A percentile compares a stretch with the other conserved stretches of the same genome.
These are phyloP conservation scores for Chrysogorgia sp. DNA, from an alignment of 92 coral and sea anemone species.

Conservation along the genomic window DNA sequence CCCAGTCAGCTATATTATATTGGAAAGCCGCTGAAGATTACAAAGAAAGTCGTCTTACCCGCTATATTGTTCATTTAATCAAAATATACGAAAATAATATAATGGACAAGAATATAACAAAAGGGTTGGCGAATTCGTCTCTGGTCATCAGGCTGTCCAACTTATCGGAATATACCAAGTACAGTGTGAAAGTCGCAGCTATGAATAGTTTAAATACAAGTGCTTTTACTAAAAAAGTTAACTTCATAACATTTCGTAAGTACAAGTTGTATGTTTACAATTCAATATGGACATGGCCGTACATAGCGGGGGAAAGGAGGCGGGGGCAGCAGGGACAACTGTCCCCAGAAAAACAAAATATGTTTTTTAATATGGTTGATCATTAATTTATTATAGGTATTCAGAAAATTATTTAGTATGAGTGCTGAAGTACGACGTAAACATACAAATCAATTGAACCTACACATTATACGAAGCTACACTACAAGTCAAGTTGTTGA, in stretches of 20 bases:
- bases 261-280: background rate
- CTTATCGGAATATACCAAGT: constrained; percentile 1
- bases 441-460: no score
- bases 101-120: background rate
- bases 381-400: no score
- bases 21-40: constrained; percentile 36
- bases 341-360: no score
- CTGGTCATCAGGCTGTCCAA: background rate
- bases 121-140: background rate
- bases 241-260: constrained; percentile 20
- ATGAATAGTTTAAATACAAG: background rate
- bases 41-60: constrained; percentile 17
- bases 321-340: no score
- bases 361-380: no score
- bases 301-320: no score
- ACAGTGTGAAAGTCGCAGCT: background rate
- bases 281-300: background rate
- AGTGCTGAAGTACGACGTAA: no score
- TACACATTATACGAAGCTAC: no score
- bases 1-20: background rate
- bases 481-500: no score
- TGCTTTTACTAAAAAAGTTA: background rate
- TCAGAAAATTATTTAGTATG: no score
- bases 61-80: background rate
- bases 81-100: background rate